phyloP scores from a whole-genome alignment of 2,113 vertebrate genomes.

The Mohoua ochrocephala region DNA sequence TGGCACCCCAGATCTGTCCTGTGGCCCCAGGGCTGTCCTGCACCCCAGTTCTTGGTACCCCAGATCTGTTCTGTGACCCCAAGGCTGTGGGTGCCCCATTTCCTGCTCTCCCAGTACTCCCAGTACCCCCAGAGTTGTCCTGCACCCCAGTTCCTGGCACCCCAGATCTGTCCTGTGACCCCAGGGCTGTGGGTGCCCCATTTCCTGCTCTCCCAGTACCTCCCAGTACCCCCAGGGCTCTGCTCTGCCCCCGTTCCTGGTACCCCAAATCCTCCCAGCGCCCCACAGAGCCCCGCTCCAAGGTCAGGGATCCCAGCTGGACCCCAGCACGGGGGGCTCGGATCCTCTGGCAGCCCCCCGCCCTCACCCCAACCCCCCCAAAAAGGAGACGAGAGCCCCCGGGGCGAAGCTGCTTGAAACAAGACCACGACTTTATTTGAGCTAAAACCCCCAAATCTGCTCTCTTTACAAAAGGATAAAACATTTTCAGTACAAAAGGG shows the following conservation, averaged over 20 bases:
- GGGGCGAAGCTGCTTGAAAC: neutral
- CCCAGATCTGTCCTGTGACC: neutral
- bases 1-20: no score
- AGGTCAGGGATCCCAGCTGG: neutral
- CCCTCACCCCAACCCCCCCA: neutral
- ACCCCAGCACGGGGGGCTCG: accelerated
- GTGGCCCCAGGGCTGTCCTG: no score
- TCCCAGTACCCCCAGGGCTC: no score
- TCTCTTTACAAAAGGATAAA: conserved; percentile 69
- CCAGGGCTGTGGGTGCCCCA: neutral
- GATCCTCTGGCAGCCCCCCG: neutral
- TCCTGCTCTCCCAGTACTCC: no score
- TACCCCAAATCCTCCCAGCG: accelerated
- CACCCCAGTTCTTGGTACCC: no score
- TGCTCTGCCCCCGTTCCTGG: neutral
- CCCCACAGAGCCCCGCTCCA: neutral
- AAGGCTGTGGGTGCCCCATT: no score
- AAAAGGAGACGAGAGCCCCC: neutral
- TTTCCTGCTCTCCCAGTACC: neutral
- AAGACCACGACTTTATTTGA: conserved; percentile 72
- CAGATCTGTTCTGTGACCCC: no score
- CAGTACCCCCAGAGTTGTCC: neutral
- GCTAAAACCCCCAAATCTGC: conserved; percentile 15
- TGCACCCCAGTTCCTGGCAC: neutral
- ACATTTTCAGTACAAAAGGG: conserved; percentile 55